A percentile compares a stretch with the other conserved stretches of the same genome.
Evolutionary conservation across 23 tunicate genomes (phyloP).

Genomic region (Trididemnum nubilum): DNA sequence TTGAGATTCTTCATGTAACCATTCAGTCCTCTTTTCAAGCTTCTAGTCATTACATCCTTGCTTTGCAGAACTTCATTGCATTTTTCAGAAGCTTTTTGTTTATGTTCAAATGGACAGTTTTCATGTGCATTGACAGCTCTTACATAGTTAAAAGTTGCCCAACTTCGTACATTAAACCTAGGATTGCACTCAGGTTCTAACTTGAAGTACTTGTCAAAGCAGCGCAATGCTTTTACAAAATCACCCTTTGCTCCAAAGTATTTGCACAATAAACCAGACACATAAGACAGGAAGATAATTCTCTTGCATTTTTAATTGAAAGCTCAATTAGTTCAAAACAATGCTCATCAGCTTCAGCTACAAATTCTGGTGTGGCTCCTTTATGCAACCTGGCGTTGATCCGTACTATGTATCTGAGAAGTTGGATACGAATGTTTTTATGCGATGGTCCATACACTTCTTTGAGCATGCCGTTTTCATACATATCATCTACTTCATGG

Average conservation of each 20-base stretch:
- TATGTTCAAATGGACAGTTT: too few species aligned
- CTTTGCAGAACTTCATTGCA: slow-evolving; percentile 10
- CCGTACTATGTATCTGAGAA: slow-evolving; percentile 7
- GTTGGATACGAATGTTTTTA: background rate
- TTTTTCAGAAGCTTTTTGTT: background rate
- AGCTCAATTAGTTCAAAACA: slow-evolving; percentile 15
- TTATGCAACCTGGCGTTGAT: background rate
- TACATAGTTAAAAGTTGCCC: slow-evolving; percentile 59
- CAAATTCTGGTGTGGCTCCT: background rate
- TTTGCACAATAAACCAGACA: slow-evolving; percentile 54
- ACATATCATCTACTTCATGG: slow-evolving; percentile 10
- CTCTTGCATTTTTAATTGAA: background rate
- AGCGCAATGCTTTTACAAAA: slow-evolving; percentile 10
- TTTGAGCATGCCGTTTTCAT: slow-evolving; percentile 35
- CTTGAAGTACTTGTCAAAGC: slow-evolving; percentile 26
- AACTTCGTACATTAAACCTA: slow-evolving; percentile 30
- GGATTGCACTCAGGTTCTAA: slow-evolving; percentile 15
- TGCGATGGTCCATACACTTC: slow-evolving; percentile 31
- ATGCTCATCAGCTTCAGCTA: background rate
- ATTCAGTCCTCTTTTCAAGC: too few species aligned
- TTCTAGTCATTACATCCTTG: background rate
- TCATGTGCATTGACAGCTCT: slow-evolving; percentile 12
- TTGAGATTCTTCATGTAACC: too few species aligned
- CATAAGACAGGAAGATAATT: slow-evolving; percentile 19
- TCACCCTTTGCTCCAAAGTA: slow-evolving; percentile 40